These are phyloP conservation scores for Neodiprion pinetum DNA, from an alignment of 1,140 invertebrate species.

Conservation along the genomic window DNA sequence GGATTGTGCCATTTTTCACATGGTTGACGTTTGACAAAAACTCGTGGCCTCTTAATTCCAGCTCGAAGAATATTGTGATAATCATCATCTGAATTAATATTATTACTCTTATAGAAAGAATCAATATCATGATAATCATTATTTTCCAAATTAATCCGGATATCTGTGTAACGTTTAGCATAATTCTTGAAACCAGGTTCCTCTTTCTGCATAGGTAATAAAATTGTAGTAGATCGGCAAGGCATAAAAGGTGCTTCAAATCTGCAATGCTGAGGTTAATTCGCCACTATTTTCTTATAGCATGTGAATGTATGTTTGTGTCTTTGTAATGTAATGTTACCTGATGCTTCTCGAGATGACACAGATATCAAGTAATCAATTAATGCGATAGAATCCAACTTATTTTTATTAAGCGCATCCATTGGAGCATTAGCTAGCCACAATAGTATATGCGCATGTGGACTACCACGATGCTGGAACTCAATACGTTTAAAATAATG, in stretches of 20 bases:
- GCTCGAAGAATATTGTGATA: no score
- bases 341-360: conserved; percentile 34
- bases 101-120: no score
- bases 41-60: conserved; percentile 34
- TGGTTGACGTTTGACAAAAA: conserved; percentile 34
- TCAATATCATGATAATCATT: no score
- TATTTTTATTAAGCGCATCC: conserved; percentile 30
- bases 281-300: conserved; percentile 34
- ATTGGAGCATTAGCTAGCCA: conserved; percentile 46
- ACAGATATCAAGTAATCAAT: conserved; percentile 32
- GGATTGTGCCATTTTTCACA: conserved; percentile 40
- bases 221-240: conserved; percentile 23
- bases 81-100: no score
- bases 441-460: conserved; percentile 43
- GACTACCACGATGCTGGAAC: conserved; percentile 53
- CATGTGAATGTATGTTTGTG: conserved; percentile 37
- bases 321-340: conserved; percentile 35
- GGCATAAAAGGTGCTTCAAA: conserved; percentile 46
- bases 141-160: no score
- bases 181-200: no score
- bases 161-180: no score
- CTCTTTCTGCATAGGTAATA: no score
- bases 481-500: conserved; percentile 47
- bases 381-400: conserved; percentile 19
- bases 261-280: conserved; percentile 35